phyloP scores from a whole-genome alignment of 2,888 invertebrate genomes.

The Brachypalpus laphriformis region DNA sequence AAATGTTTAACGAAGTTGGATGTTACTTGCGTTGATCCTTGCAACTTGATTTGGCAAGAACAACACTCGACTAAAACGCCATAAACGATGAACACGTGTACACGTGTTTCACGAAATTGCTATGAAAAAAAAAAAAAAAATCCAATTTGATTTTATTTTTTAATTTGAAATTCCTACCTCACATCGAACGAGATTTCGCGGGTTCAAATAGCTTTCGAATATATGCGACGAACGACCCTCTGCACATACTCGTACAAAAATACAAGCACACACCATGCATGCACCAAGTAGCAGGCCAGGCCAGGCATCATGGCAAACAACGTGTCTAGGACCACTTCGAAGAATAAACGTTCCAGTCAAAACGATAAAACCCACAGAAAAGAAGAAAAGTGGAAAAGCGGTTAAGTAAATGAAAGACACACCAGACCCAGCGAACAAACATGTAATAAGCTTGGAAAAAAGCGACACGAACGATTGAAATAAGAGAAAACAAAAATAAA shows the following conservation, averaged over 20 bases:
- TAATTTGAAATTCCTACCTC: slow-evolving; percentile 48
- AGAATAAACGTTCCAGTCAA: slow-evolving; percentile 71
- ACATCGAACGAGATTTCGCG: slow-evolving; percentile 65
- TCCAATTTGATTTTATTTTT: slow-evolving; percentile 43
- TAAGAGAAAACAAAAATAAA: slow-evolving; percentile 73
- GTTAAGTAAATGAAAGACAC: slow-evolving; percentile 76
- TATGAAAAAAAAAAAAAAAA: slow-evolving; percentile 46
- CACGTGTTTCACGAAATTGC: slow-evolving; percentile 66
- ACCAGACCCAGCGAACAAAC: slow-evolving; percentile 75
- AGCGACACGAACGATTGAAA: slow-evolving; percentile 62
- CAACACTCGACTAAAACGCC: too few species aligned
- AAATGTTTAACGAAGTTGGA: too few species aligned
- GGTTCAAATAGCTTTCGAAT: slow-evolving; percentile 67
- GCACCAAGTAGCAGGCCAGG: slow-evolving; percentile 46
- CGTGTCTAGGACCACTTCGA: slow-evolving; percentile 70
- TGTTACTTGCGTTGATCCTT: too few species aligned
- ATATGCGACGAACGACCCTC: slow-evolving; percentile 11
- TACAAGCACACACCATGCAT: slow-evolving; percentile 35
- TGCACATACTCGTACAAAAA: slow-evolving; percentile 53
- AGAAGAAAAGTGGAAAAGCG: slow-evolving; percentile 75
- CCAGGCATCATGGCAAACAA: slow-evolving; percentile 57
- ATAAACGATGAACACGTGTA: slow-evolving; percentile 34
- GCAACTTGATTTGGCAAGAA: too few species aligned
- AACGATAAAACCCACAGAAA: slow-evolving; percentile 72
- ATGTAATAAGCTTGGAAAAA: slow-evolving; percentile 72